Evolutionary conservation across 2,797 vertebrate genomes (phyloP).

Genomic region (Epinephelus coioides): DNA sequence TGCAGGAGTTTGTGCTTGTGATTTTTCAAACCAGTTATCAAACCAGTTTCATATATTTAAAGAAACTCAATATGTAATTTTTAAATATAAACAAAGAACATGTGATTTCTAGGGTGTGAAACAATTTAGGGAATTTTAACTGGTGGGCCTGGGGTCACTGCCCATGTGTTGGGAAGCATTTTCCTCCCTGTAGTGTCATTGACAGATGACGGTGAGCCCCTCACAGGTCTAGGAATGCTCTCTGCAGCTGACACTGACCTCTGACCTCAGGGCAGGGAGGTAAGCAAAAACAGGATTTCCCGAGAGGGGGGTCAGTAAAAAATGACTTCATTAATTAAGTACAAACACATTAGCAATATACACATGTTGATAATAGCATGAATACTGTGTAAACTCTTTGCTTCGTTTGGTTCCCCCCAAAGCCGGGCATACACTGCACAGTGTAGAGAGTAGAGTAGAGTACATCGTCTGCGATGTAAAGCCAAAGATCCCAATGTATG

Average conservation of each 20-base stretch:
- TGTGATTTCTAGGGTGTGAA: background rate
- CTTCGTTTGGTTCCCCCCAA: background rate
- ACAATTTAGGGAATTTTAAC: slow-evolving; percentile 29
- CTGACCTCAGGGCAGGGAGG: slow-evolving; percentile 31
- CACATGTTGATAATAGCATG: background rate
- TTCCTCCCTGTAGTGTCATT: slow-evolving; percentile 9
- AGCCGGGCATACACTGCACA: too few relatives aligned
- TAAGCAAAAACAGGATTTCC: slow-evolving; percentile 8
- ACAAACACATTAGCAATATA: background rate
- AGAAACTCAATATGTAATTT: background rate
- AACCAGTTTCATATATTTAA: background rate
- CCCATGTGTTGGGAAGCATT: slow-evolving; percentile 28
- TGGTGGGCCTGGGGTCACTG: background rate
- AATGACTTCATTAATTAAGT: background rate
- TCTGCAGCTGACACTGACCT: slow-evolving; percentile 54
- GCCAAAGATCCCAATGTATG: too few relatives aligned
- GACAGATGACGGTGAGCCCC: slow-evolving; percentile 40
- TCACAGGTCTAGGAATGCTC: slow-evolving; percentile 30
- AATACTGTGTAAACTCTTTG: background rate
- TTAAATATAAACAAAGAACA: background rate
- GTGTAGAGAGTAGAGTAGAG: too few relatives aligned
- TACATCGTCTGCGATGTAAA: too few relatives aligned
- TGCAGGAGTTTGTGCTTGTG: too few relatives aligned
- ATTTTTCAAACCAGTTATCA: background rate
- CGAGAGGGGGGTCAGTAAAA: background rate